Evolutionary conservation across 2,888 invertebrate genomes (phyloP), one percentile per base, ranked within the genome.

Genomic region (Mimachlamys varia): DNA sequence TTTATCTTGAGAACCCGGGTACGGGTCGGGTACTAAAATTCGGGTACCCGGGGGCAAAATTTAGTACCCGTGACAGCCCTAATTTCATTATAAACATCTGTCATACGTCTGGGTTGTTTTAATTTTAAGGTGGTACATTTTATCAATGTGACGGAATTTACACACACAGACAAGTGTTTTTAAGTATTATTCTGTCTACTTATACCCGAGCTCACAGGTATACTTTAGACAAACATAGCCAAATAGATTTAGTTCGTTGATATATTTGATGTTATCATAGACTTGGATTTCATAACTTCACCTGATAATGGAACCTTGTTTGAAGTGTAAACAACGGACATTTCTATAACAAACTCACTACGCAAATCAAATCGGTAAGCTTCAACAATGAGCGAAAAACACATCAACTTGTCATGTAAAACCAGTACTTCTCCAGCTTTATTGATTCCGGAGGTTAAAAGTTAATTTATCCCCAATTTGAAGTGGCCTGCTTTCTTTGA

Each of bases 241-340:
- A 76, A 76, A 76, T 17, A 58, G 27, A 76, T 27, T n/a, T 62
- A n/a, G n/a, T 10, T 22, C 22, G 3, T 22, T 62, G 62, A 62
- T 62, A 76, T 76, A 76, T 76, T 27, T 76, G 76, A 76, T 53
- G 53, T 53, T 53, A 53, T 76, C 76, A 33, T 33, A 33, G 76
- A 76, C 19, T 76, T 33, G 12, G 15, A 33, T 27, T 76, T 33
- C 27, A 76, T 0, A 76, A 33, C n/a, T 62, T 76, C 12, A 62
- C 27, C 13, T 76, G 76, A 27, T 33, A 76, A 76, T 76, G 76
- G 33, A 76, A 76, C 33, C 12, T 76, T 76, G 27, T 7, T 76
- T 27, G 76, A 76, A 58, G n/a, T 58, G n/a, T 58, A 58, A 58
- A 58, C 58, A 58, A 19, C n/a, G 58, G n/a, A 58, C 58, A 58